Percentiles rank a stretch among this genome's conserved stretches.
Evolutionary conservation across 2,888 invertebrate genomes (phyloP).

Genomic region (Fragum whitleyi): DNA sequence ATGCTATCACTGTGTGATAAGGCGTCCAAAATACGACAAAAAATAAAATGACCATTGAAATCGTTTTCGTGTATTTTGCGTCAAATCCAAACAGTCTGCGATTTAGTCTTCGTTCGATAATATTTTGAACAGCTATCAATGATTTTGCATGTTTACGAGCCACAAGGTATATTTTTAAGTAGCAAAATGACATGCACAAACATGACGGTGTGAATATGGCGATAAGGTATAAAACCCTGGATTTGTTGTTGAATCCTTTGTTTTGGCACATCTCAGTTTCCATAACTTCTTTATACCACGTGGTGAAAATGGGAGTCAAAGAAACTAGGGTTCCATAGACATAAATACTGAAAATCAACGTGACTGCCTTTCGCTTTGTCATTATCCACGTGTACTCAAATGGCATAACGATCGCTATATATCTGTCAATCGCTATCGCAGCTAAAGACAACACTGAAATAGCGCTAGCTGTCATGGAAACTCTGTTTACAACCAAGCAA

Average conservation of each 20-base stretch:
- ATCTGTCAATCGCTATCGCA: constrained; percentile 88
- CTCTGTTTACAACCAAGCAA: constrained; percentile 88
- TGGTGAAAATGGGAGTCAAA: constrained; percentile 86
- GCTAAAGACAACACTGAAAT: constrained; percentile 88
- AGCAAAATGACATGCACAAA: constrained; percentile 87
- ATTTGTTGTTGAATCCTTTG: constrained; percentile 83
- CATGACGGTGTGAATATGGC: constrained; percentile 89
- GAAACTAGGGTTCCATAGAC: constrained; percentile 87
- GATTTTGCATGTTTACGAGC: constrained; percentile 89
- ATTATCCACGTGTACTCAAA: constrained; percentile 88
- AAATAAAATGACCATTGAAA: constrained; percentile 88
- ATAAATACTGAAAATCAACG: constrained; percentile 88
- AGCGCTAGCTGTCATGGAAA: constrained; percentile 88
- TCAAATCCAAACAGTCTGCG: constrained; percentile 75
- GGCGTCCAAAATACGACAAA: constrained; percentile 89
- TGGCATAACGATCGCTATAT: constrained; percentile 88
- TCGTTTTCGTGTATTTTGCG: constrained; percentile 88
- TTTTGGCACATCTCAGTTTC: constrained; percentile 54
- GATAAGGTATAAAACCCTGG: constrained; percentile 87
- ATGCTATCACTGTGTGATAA: constrained; percentile 86
- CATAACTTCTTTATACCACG: constrained; percentile 77
- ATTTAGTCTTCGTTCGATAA: constrained; percentile 84
- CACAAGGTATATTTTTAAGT: constrained; percentile 88
- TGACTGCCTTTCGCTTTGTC: constrained; percentile 88
- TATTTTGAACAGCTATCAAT: constrained; percentile 88